Percentiles rank a stretch among this genome's conserved stretches.
Evolutionary conservation across 2,888 invertebrate genomes (phyloP).

Genomic region (Blera fallax): DNA sequence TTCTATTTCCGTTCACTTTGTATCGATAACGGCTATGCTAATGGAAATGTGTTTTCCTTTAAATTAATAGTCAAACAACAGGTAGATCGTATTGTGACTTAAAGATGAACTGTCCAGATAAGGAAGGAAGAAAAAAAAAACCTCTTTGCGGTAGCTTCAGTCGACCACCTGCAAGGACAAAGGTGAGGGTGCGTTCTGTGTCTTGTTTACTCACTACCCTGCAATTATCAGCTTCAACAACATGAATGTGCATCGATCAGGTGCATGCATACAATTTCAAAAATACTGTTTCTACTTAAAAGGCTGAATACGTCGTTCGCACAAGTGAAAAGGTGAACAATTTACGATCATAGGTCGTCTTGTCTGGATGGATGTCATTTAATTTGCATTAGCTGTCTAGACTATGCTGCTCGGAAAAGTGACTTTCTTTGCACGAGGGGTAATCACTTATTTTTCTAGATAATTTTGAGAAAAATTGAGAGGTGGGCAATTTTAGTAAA

Average conservation of each 20-base stretch:
- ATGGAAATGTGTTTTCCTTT: constrained; percentile 48
- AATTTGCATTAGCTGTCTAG: constrained; percentile 70
- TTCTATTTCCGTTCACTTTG: constrained; percentile 21
- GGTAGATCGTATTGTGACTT: constrained; percentile 32
- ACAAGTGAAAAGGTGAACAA: constrained; percentile 22
- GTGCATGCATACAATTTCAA: constrained; percentile 11
- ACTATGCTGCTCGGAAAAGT: constrained; percentile 20
- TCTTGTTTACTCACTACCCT: constrained; percentile 56
- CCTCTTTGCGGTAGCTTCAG: constrained; percentile 47
- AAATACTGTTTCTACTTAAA: not conserved
- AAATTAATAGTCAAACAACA: constrained; percentile 41
- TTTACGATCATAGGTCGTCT: constrained; percentile 42
- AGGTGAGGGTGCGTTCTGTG: constrained; percentile 27
- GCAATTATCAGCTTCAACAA: constrained; percentile 58
- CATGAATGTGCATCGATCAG: constrained; percentile 22
- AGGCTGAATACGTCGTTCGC: not conserved
- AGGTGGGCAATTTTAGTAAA: not conserved
- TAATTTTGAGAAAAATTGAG: constrained; percentile 22
- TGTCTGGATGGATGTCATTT: constrained; percentile 49
- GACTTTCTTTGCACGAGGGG: not conserved
- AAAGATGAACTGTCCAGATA: constrained; percentile 50
- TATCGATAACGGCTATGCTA: constrained; percentile 38
- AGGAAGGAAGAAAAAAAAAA: not conserved
- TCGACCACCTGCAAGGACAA: constrained; percentile 66
- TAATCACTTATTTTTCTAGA: constrained; percentile 23